A percentile compares a stretch with the other conserved stretches of the same genome.
These are phyloP conservation scores for Sebastes umbrosus DNA, from an alignment of 2,797 vertebrate species.

Conservation along the genomic window DNA sequence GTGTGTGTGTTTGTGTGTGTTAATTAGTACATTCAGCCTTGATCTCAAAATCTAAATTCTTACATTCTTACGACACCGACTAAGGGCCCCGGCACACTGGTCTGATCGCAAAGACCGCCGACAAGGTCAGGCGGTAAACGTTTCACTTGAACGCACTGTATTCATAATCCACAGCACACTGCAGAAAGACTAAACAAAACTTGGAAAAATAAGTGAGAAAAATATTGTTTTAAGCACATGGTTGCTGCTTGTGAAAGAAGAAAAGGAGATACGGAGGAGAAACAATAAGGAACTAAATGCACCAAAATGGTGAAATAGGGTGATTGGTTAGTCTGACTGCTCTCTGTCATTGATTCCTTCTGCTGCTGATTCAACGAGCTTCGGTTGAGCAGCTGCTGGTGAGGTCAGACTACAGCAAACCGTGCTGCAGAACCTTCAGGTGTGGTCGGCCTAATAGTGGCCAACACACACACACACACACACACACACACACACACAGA, in stretches of 20 bases:
- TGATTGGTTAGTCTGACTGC: background rate
- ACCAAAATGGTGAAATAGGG: background rate
- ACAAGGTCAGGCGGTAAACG: background rate
- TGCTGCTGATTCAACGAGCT: background rate
- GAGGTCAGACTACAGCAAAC: background rate
- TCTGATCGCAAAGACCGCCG: background rate
- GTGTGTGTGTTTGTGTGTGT: background rate
- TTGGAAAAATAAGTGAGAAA: too few species aligned
- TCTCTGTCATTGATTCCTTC: background rate
- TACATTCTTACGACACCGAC: background rate
- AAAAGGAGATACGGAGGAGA: background rate
- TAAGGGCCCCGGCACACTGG: background rate
- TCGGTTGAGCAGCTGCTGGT: background rate
- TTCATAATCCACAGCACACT: background rate
- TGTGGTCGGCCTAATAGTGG: background rate
- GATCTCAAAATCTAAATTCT: slow-evolving; percentile 9
- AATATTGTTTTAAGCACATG: too few species aligned
- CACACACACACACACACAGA: background rate
- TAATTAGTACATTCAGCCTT: slow-evolving; percentile 35
- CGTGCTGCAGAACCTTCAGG: background rate
- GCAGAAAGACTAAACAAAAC: too few species aligned
- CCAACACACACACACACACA: background rate
- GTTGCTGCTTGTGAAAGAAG: background rate
- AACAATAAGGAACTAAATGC: background rate
- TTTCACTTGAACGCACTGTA: background rate